Evolutionary conservation across 2,888 invertebrate species (phyloP), one percentile per base, ranked within the genome.

Genomic region (Brenthis ino): DNA sequence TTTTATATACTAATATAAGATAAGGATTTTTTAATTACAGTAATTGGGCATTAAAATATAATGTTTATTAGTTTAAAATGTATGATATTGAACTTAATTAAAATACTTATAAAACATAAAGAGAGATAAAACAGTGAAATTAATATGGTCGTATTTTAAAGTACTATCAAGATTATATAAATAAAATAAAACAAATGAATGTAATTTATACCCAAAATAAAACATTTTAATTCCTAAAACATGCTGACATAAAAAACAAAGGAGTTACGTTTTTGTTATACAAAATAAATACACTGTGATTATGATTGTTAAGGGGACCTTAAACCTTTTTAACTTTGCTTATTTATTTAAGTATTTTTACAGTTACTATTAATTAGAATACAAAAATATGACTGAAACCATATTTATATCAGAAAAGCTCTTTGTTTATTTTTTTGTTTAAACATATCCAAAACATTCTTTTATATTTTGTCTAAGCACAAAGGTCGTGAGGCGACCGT

Each of bases 401-500:
- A 53, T 53, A 53, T 16, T 53, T 16, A 16, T 16, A 4, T 53
- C 6, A 53, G n/a, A 53, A 53, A 53, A 16, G 16, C 16, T 20
- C 37, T 63, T 53, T 53, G 63, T 61, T 56, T 55, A 16, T 47
- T 37, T 20, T n/a, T 16, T 24, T 8, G 11, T 33, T 47, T 24
- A 58, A 16, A 33, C 13, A 6, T 43, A 37, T 50, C 20, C 50
- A 43, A 67, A 70, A 54, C 54, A 57, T 37, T 68, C 64, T 64
- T 65, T 69, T 60, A 64, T 61, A 65, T 65, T 68, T 66, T 64
- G 69, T 68, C 66, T 65, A 68, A 73, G 69, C 65, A 72, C 66
- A 72, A 74, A 76, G 69, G 67, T 71, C 71, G 72, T 68, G 66
- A 66, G 66, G 63, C 50, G 58, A 65, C 65, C 64, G 63, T 74